These are phyloP conservation scores for Pelecanus crispus DNA, from an alignment of 2,113 vertebrate species.

Conservation along the genomic window DNA sequence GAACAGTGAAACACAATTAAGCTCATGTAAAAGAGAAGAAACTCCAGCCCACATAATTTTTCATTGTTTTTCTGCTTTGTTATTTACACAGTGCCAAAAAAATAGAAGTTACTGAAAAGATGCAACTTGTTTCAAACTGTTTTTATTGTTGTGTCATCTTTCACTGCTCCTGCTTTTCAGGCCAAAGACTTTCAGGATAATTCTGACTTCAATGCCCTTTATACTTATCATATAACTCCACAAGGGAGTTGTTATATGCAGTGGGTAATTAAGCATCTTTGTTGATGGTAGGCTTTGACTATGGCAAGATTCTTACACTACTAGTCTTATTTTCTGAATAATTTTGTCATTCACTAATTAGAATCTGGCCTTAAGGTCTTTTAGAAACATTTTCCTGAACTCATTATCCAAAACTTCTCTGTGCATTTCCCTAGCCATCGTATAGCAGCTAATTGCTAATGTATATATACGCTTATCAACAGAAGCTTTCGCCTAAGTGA, in stretches of 20 bases:
- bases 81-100: background rate
- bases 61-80: background rate
- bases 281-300: slow-evolving; percentile 34
- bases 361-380: slow-evolving; percentile 26
- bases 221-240: background rate
- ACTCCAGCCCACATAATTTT: background rate
- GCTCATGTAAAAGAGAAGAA: background rate
- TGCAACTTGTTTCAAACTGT: background rate
- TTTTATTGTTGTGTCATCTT: background rate
- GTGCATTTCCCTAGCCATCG: background rate
- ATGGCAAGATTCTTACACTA: background rate
- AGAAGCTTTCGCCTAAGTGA: background rate
- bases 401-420: background rate
- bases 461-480: background rate
- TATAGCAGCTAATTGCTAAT: background rate
- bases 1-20: background rate
- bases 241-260: slow-evolving; percentile 39
- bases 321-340: slow-evolving; percentile 29
- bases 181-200: background rate
- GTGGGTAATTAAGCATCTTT: slow-evolving; percentile 54
- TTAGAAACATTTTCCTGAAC: slow-evolving; percentile 2
- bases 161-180: background rate
- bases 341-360: slow-evolving; percentile 27
- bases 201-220: slow-evolving; percentile 35
- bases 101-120: background rate